Evolutionary conservation across 2,113 vertebrate species (phyloP).

Genomic region (Salvelinus sp.): DNA sequence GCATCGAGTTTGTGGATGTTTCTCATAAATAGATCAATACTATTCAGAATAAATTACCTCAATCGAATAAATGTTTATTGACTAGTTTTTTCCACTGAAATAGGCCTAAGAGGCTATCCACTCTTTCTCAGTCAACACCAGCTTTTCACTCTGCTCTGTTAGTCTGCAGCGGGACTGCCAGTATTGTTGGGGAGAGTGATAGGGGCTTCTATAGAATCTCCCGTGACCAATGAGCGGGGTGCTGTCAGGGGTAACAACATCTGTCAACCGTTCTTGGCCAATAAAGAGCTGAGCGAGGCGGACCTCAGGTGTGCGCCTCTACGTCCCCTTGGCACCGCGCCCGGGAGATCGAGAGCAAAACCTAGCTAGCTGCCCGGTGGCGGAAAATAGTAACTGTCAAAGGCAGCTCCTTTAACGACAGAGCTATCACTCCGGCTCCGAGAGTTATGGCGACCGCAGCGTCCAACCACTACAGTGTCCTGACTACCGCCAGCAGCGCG

Average conservation of each 20-base stretch:
- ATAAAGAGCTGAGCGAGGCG: constrained; percentile 86
- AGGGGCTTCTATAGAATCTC: constrained; percentile 71
- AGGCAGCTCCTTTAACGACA: constrained; percentile 84
- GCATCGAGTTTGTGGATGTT: neutral
- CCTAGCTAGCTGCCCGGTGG: constrained; percentile 74
- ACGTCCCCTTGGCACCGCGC: constrained; percentile 82
- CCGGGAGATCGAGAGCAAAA: constrained; percentile 80
- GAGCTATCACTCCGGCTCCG: constrained; percentile 85
- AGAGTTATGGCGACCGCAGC: constrained; percentile 95
- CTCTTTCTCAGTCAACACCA: neutral
- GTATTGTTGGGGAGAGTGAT: constrained; percentile 69
- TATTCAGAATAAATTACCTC: neutral
- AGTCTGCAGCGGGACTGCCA: constrained; percentile 62
- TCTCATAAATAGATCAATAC: neutral
- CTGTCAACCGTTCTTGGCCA: constrained; percentile 88
- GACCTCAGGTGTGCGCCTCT: constrained; percentile 87
- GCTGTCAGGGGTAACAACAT: constrained; percentile 92
- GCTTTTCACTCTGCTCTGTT: constrained; percentile 31
- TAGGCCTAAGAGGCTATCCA: constrained; percentile 20
- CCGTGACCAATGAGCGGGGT: constrained; percentile 81
- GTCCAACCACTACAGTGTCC: constrained; percentile 96
- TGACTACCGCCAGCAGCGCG: constrained; percentile 84
- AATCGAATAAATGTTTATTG: neutral
- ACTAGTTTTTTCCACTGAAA: neutral
- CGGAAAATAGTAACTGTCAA: constrained; percentile 86